A percentile compares a stretch with the other conserved stretches of the same genome.
phyloP scores from a whole-genome alignment of 2,797 vertebrate species.

The Poeciliopsis turneri region DNA sequence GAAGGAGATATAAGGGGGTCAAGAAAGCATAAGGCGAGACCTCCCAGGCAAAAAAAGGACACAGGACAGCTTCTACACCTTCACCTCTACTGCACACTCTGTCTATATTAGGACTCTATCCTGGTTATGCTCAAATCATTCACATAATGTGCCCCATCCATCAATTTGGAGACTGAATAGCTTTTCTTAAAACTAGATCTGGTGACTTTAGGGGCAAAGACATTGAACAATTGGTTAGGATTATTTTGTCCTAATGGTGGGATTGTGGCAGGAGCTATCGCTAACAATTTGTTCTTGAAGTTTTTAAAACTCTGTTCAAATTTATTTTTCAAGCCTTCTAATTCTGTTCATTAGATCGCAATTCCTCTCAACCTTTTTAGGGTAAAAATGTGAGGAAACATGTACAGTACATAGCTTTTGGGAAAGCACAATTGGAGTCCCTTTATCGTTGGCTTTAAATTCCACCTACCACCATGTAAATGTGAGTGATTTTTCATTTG shows the following conservation, averaged over 20 bases:
- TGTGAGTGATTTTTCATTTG: background rate
- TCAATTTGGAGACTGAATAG: constrained; percentile 13
- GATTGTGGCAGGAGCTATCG: background rate
- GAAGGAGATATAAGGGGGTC: constrained; percentile 61
- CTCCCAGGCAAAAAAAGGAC: constrained; percentile 54
- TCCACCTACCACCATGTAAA: background rate
- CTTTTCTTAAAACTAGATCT: constrained; percentile 8
- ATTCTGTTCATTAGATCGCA: background rate
- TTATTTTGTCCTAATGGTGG: background rate
- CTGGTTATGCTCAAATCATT: constrained; percentile 22
- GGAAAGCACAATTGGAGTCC: background rate
- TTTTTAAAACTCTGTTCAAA: background rate
- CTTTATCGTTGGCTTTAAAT: background rate
- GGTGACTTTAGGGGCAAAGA: background rate
- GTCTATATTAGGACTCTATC: constrained; percentile 32
- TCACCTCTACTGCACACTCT: constrained; percentile 23
- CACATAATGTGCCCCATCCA: constrained; percentile 29
- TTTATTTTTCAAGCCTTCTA: background rate
- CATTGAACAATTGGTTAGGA: background rate
- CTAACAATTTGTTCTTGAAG: background rate
- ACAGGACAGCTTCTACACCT: constrained; percentile 27
- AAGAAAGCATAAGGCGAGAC: constrained; percentile 66
- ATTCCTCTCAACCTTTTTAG: background rate
- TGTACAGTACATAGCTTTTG: background rate
- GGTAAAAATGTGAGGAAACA: background rate